Evolutionary conservation across 1,140 invertebrate species (phyloP), one percentile per base, ranked within the genome.

Genomic region (Drosophila lini): DNA sequence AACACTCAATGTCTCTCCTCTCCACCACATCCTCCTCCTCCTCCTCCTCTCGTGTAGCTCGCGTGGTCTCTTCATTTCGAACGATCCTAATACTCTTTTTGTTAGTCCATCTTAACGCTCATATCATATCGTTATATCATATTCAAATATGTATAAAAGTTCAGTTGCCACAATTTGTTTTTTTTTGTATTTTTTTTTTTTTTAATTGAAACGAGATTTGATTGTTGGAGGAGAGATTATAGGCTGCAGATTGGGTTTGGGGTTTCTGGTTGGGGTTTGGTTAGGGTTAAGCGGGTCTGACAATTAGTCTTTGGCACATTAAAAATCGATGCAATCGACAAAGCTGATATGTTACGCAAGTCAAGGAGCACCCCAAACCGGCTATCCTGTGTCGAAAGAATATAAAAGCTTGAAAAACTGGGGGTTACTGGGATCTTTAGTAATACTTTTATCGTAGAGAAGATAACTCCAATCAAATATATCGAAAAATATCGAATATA

Each of bases 271-370:
- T 15, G 9, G 40, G 36, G 8, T 0, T 8, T 13, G 11, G 7
- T 2, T 3, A 9, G 44, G 44, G 22, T 36, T 22, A 36, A 45
- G 22, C n/a, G 42, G 60, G 42, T 22, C 31, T 48, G 52, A 71
- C 52, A 36, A 59, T 71, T 59, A 73, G 69, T 73, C 69, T 73
- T 73, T 73, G 69, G 69, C 69, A 73, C 69, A 70, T 71, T 70
- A n/a, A 28, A 55, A 58, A 50, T 73, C 65, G 53, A 73, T 59
- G 44, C 31, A 50, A 59, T 59, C 53, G 69, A 73, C 40, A 41
- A 50, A 58, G 67, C 69, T 71, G 69, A 73, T 73, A 71, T 73
- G 69, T 73, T 50, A 71, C 13, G 25, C 42, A 68, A 58, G 44
- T 16, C 28, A 25, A 38, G 22, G 19, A 9, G 31, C 50, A 19